Evolutionary conservation across 2,113 vertebrate genomes (phyloP).

Genomic region (Thinocorus orbignyianus): DNA sequence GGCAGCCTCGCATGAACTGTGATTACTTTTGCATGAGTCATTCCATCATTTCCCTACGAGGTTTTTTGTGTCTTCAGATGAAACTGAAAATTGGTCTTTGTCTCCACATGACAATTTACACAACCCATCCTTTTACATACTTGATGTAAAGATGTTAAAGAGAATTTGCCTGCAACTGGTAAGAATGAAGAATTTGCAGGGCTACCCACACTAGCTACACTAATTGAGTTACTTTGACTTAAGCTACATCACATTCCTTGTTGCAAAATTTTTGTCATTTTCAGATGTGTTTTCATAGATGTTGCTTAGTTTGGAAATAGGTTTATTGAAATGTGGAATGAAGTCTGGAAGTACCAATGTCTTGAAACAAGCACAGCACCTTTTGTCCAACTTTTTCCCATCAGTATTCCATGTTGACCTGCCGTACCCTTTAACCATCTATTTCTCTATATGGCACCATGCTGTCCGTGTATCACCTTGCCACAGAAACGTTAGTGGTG

Average conservation of each 20-base stretch:
- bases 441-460: background rate
- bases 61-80: background rate
- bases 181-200: background rate
- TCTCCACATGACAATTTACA: background rate
- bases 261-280: background rate
- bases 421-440: background rate
- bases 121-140: background rate
- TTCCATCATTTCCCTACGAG: background rate
- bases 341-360: background rate
- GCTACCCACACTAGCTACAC: background rate
- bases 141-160: background rate
- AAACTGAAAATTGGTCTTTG: background rate
- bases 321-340: background rate
- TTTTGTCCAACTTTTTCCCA: background rate
- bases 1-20: background rate
- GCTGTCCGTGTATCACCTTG: background rate
- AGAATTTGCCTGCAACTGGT: background rate
- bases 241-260: background rate
- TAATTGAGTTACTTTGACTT: background rate
- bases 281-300: background rate
- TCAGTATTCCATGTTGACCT: background rate
- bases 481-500: background rate
- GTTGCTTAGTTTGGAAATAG: background rate
- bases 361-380: background rate
- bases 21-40: conserved; percentile 15